Conservation (phyloP, 2,113 vertebrate genomes). For the Dunckerocampus dactyliophorus region DNA sequence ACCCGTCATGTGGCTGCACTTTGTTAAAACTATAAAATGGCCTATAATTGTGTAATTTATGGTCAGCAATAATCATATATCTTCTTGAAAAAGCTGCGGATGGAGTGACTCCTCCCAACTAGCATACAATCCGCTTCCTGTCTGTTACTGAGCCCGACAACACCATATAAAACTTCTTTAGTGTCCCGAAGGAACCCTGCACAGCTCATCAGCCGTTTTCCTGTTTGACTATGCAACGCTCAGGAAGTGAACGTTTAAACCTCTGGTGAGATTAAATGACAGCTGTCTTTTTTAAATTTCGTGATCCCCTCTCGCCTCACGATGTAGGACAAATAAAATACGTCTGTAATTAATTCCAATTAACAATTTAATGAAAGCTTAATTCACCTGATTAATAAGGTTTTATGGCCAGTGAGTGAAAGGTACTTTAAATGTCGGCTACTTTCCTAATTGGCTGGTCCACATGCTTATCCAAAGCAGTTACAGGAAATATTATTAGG, state of each 20-base stretch:
- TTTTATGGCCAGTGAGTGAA: constrained; percentile 1
- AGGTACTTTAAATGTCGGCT: not conserved
- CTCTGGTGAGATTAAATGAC: constrained; percentile 1
- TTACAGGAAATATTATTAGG: not conserved
- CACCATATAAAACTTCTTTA: constrained; percentile 10
- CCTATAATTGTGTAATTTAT: constrained; percentile 9
- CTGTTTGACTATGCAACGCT: not conserved
- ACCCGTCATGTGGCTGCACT: constrained; percentile 9
- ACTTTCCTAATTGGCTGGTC: not conserved
- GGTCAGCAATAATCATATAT: constrained; percentile 4
- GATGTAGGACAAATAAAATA: constrained; percentile 15
- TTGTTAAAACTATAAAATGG: constrained; percentile 8
- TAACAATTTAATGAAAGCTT: constrained; percentile 34
- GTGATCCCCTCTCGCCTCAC: constrained; percentile 5
- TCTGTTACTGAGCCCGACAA: constrained; percentile 5
- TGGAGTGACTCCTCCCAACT: constrained; percentile 7
- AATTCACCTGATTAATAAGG: constrained; percentile 7
- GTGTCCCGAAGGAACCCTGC: constrained; percentile 5
- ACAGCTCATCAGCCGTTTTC: not conserved
- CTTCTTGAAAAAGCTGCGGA: constrained; percentile 9
- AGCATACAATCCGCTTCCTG: constrained; percentile 9
- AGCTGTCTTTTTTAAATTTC: constrained; percentile 11
- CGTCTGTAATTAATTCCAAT: constrained; percentile 27
- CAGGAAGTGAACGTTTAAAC: not conserved
- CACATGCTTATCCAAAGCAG: not conserved